Base-by-base conservation (phyloP, 1,140 invertebrate species). In the Drosophila obscura region DNA sequence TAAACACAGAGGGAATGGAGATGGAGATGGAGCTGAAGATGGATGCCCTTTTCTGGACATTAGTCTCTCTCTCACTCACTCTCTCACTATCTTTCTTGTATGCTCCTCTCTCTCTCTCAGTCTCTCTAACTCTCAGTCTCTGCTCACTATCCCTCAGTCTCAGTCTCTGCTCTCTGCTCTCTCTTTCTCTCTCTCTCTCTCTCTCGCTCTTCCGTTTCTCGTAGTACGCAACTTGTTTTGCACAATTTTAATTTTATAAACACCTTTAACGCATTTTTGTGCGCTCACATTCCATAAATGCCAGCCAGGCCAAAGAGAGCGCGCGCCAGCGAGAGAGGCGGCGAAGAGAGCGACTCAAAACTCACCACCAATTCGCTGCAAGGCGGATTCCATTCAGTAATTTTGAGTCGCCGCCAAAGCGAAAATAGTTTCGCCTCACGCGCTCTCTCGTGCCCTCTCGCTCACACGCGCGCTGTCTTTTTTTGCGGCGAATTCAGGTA, bases 171-270 rank as follows among this genome's bases (percentile, higher is more conserved):
- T 49, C 22, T 31, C 39, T 24, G 31, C 16, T 61, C n/a, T 13
- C 15, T 50, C 74, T 68, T 45, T 73, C 48, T 11, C 53, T 53
- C 24, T 44, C 57, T 57, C 51, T 68, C 44, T 49, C 22, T 45
- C 28, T n/a, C 8, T 19, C 31, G 41, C 44, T 53, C 62, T 48
- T 43, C 24, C 45, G 26, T 22, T 26, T 44, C 45, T n/a, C 35
- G 26, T 61, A 79, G 26, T 64, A 79, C 73, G 83, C 83, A 88
- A 89, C 83, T 88, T 88, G 83, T 88, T 88, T 89, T 89, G 84
- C 83, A 88, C 83, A 88, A 88, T 88, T 88, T 88, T 88, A 88
- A 88, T 88, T 88, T 89, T 88, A 88, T 88, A 88, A 88, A 88
- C 83, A 88, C 83, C 83, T 88, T 88, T 88, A 88, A 88, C 83